Evolutionary conservation across 2,888 invertebrate species (phyloP).

Genomic region (Margaritifera margaritifera): DNA sequence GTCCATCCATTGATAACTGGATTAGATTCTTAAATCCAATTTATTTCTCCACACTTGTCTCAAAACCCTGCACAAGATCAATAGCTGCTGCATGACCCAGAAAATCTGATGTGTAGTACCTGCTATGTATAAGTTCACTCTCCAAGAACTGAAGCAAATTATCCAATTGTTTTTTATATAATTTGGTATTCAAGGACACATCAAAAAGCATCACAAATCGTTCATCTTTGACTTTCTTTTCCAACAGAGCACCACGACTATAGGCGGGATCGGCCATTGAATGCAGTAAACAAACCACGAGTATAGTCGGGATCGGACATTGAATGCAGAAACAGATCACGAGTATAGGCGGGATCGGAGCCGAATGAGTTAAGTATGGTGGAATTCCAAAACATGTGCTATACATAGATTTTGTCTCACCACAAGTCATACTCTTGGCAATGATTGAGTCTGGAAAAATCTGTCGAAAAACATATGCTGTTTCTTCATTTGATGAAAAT

Average conservation of each 20-base stretch:
- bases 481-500: slow-evolving; percentile 3
- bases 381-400: background rate
- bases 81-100: slow-evolving; percentile 6
- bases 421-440: background rate
- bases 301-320: no score
- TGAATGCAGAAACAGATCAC: no score
- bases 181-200: background rate
- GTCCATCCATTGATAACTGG: no score
- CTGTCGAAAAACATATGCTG: background rate
- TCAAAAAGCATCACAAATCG: slow-evolving; percentile 8
- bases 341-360: no score
- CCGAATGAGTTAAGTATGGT: background rate
- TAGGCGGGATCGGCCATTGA: no score
- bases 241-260: no score
- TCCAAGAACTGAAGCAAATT: background rate
- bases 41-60: no score
- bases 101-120: slow-evolving; percentile 1
- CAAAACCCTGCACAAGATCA: no score
- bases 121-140: background rate
- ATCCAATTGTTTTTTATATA: slow-evolving; percentile 1
- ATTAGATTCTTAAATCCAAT: no score
- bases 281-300: no score
- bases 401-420: slow-evolving; percentile 1
- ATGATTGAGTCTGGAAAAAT: slow-evolving; percentile 1
- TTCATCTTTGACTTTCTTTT: background rate